Base-by-base conservation (phyloP, 2,888 invertebrate species). In the Horisme vitalbata region DNA sequence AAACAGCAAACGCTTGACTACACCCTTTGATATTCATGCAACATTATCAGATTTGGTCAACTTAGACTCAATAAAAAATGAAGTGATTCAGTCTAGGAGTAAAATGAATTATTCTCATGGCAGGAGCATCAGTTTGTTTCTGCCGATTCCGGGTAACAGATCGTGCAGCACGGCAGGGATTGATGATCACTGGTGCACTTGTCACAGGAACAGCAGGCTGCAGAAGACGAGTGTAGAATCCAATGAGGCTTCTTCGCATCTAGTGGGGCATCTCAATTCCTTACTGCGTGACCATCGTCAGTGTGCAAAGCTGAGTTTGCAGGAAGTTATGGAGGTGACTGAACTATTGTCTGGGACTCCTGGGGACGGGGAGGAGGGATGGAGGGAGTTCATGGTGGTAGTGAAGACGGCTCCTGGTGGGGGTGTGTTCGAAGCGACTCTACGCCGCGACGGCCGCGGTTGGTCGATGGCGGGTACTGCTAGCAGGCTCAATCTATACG, bases 151-250 rank as follows among this genome's bases (percentile, higher is more conserved):
- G 0, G 75, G 72, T 24, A 90, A 92, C 41, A 89, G 98, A 30
- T 95, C 94, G 0, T 98, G 98, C 71, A 86, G 91, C 35, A 85
- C 90, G 49, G 97, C 97, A 0, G 93, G 90, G 1, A 96, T 98
- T 46, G 92, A 93, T 0, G 93, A 94, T 14, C 95, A 97, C 72
- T 98, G 95, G 95, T 98, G 98, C 75, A 95, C 96, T 12, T 98
- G 98, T 59, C 94, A 96, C 66, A 91, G 91, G 45, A 93, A 92
- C 38, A 82, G 81, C 35, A 90, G 91, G 55, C 68, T 95, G 10
- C 70, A 90, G 0, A 79, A 82, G 0, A 86, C 91, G 18, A 91
- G 93, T 55, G 61, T 75, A 0, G 71, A 80, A 5, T 93, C 94
- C 0, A 71, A 81, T 4, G 83, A 91, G 26, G 93, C 93, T 0